Evolutionary conservation across 1,140 invertebrate genomes (phyloP).

Genomic region (Lanistes nyassanus): DNA sequence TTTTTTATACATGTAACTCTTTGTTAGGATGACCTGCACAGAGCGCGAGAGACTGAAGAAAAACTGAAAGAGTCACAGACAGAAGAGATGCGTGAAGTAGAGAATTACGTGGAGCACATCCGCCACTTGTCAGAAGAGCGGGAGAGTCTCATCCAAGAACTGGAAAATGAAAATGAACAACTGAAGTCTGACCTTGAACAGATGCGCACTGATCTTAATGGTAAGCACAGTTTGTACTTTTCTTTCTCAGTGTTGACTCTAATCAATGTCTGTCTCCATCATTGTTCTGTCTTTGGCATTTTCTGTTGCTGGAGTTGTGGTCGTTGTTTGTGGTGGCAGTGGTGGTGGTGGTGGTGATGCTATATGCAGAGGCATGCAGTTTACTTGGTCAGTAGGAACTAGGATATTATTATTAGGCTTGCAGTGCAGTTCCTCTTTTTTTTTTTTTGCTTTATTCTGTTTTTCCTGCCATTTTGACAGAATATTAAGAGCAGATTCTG

Average conservation of each 20-base stretch:
- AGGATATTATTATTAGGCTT: too few relatives aligned
- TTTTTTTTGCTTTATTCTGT: too few relatives aligned
- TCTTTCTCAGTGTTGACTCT: neutral
- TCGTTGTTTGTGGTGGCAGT: neutral
- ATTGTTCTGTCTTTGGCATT: neutral
- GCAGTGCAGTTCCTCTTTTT: too few relatives aligned
- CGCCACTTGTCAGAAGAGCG: constrained; percentile 62
- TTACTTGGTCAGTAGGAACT: too few relatives aligned
- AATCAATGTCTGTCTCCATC: neutral
- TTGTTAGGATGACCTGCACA: constrained; percentile 49
- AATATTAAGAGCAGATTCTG: too few relatives aligned
- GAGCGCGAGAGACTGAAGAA: constrained; percentile 53
- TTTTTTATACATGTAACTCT: neutral
- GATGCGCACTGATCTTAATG: constrained; percentile 48
- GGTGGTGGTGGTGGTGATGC: too few relatives aligned
- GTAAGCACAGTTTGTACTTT: constrained; percentile 28
- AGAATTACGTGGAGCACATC: constrained; percentile 65
- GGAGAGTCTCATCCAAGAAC: constrained; percentile 61
- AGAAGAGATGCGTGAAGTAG: constrained; percentile 65
- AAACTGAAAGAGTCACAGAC: constrained; percentile 57
- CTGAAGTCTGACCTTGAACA: constrained; percentile 57
- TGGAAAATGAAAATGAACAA: constrained; percentile 63
- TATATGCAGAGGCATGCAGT: too few relatives aligned
- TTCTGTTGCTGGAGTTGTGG: too few relatives aligned
- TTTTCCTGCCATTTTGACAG: too few relatives aligned